phyloP scores from a whole-genome alignment of 2,113 vertebrate species.

The Seriola dumerili region DNA sequence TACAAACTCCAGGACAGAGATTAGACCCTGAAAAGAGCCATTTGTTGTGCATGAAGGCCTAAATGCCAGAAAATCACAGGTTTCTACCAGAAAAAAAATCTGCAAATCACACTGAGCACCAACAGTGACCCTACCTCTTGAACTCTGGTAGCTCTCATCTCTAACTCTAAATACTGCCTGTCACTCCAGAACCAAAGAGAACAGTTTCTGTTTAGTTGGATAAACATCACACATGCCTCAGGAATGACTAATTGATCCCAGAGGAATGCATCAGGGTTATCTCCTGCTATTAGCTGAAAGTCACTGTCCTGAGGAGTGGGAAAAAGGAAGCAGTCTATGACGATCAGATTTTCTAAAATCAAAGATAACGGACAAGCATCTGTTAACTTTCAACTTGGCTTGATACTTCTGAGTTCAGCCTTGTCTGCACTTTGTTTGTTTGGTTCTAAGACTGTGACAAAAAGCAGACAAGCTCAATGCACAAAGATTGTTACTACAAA shows the following conservation, averaged over 20 bases:
- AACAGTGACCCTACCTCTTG: slow-evolving; percentile 4
- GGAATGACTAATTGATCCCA: slow-evolving; percentile 20
- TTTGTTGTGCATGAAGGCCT: not conserved
- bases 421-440: not conserved
- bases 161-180: slow-evolving; percentile 22
- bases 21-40: not conserved
- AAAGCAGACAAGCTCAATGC: not conserved
- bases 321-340: not conserved
- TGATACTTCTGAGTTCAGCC: not conserved
- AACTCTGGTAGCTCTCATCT: slow-evolving; percentile 1
- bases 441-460: not conserved
- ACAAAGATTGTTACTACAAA: not conserved
- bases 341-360: slow-evolving; percentile 16
- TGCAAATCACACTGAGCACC: slow-evolving; percentile 25
- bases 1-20: slow-evolving; percentile 4
- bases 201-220: slow-evolving; percentile 10
- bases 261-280: slow-evolving; percentile 17
- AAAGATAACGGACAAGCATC: slow-evolving; percentile 18
- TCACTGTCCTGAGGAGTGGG: not conserved
- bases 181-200: slow-evolving; percentile 17
- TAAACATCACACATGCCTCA: slow-evolving; percentile 1
- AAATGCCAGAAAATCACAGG: slow-evolving; percentile 24
- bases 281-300: not conserved
- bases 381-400: slow-evolving; percentile 7
- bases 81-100: not conserved